phyloP scores from a whole-genome alignment of 2,888 invertebrate genomes.

The Willowsia nigromaculata region DNA sequence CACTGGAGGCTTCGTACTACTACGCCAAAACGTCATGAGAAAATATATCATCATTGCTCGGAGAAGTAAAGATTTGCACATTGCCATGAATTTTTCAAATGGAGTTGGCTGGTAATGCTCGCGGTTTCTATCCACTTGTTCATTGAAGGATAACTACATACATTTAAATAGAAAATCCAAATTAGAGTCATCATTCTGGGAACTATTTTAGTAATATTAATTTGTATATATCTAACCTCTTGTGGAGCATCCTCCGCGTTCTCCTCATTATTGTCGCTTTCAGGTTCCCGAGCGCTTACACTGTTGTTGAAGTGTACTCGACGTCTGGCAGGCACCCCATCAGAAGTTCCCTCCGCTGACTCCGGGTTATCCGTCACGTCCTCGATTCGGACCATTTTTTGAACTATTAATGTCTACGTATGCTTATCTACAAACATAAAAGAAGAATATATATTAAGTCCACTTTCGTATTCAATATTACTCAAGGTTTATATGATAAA shows the following conservation, averaged over 20 bases:
- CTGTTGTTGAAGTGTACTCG: slow-evolving; percentile 40
- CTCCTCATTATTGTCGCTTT: slow-evolving; percentile 21
- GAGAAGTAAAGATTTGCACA: slow-evolving; percentile 92
- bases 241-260: slow-evolving; percentile 48
- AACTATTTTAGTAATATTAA: neutral
- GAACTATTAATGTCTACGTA: neutral
- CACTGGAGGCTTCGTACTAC: slow-evolving; percentile 65
- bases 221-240: slow-evolving; percentile 40
- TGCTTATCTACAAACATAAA: neutral
- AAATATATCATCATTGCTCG: slow-evolving; percentile 95
- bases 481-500: too few species aligned
- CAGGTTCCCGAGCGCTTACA: slow-evolving; percentile 12
- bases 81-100: slow-evolving; percentile 80
- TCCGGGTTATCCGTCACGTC: slow-evolving; percentile 65
- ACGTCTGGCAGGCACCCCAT: slow-evolving; percentile 29
- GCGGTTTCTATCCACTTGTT: slow-evolving; percentile 79
- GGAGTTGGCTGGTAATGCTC: slow-evolving; percentile 83
- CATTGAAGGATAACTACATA: slow-evolving; percentile 74
- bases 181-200: neutral
- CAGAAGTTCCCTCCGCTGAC: neutral
- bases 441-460: neutral
- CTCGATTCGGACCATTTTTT: slow-evolving; percentile 68
- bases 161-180: neutral
- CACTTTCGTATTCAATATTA: neutral
- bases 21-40: slow-evolving; percentile 92